Evolutionary conservation across 2,113 vertebrate species (phyloP), one percentile per base, ranked within the genome.

Genomic region (Muscicapa adusta): DNA sequence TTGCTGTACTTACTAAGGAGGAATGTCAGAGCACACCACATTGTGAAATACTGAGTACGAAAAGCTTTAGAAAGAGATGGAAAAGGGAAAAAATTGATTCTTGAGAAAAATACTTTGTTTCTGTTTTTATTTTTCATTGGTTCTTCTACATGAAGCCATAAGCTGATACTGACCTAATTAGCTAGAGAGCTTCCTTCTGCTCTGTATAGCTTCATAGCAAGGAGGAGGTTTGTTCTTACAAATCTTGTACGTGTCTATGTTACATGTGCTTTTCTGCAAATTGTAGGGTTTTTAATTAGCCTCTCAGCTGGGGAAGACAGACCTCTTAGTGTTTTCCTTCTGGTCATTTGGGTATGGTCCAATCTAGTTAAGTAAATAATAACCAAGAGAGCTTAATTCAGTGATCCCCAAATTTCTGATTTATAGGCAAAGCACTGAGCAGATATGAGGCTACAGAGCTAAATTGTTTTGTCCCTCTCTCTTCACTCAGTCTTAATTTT

Each of bases 1-100:
- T 94, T 89, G 74, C 90, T 92, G 14, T 62, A 4, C 48, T 97
- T 96, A 91, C 94, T 96, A 97, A 96, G 65, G 67, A 58, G 36
- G 93, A 92, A 95, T 96, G 93, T 92, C 72, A 94, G 96, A 94
- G 81, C 53, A 91, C 42, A 68, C 67, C 11, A 25, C 54, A 2
- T 96, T 95, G 62, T 82, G 89, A 76, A 95, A 94, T 94, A 88
- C 28, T 40, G 9, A 91, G 18, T 87, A 86, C 40, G 73, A 50
- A 87, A 85, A 50, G 5, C 53, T 87, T 86, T 82, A 72, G 74
- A 62, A 85, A 73, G 58, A 81, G 61, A 14, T 31, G 17, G 56
- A 68, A 89, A 85, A 79, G n/a, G 34, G 54, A 53, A 87, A 68
- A 62, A 61, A 23, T 6, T 60, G 4, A 47, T 89, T 66, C 80